These are phyloP conservation scores for Elgaria multicarinata DNA, from an alignment of 2,113 vertebrate species.

Conservation along the genomic window DNA sequence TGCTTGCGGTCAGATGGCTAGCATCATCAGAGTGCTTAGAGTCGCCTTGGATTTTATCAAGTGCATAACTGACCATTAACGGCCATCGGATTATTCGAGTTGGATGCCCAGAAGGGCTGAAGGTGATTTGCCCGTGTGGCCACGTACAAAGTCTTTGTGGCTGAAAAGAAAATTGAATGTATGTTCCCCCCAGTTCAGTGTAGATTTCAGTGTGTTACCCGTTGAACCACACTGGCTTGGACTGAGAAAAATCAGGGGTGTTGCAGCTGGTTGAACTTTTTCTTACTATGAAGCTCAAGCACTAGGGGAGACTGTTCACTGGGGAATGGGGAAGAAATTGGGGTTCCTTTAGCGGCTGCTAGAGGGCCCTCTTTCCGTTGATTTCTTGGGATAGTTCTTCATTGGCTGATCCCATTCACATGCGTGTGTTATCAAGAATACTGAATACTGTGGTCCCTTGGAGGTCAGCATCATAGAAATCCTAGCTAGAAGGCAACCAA, in stretches of 20 bases:
- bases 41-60: background rate
- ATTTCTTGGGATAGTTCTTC: background rate
- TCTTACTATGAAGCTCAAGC: background rate
- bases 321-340: background rate
- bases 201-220: background rate
- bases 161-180: background rate
- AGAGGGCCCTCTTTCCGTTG: background rate
- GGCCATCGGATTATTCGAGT: too few species aligned
- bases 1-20: background rate
- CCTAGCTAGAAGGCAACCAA: background rate
- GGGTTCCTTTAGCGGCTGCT: background rate
- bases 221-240: background rate
- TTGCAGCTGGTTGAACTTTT: background rate
- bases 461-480: background rate
- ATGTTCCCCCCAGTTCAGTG: background rate
- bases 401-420: background rate
- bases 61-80: background rate
- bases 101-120: background rate
- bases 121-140: background rate
- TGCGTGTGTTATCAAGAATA: background rate
- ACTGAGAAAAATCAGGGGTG: too few species aligned
- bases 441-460: background rate
- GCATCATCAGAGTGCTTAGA: background rate
- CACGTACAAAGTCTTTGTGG: background rate
- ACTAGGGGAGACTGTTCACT: background rate